phyloP scores from a whole-genome alignment of 2,797 vertebrate genomes.

The Fistularia commersonii region DNA sequence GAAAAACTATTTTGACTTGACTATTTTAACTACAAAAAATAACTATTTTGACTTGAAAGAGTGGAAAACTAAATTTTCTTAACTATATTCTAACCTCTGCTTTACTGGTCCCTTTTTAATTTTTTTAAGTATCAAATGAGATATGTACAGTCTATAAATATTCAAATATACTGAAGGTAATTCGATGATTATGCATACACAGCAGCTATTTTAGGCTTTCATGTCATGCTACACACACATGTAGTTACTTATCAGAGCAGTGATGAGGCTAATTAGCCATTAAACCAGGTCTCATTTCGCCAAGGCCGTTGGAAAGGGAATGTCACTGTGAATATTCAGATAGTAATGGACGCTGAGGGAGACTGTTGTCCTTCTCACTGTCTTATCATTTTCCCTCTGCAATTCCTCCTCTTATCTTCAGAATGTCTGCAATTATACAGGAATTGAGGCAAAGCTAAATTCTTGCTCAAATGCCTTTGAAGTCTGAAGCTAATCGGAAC shows the following conservation, averaged over 20 bases:
- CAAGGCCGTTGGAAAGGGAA: constrained; percentile 49
- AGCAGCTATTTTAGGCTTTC: constrained; percentile 14
- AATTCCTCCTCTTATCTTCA: constrained; percentile 31
- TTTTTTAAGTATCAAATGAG: not conserved
- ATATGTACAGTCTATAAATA: constrained; percentile 5
- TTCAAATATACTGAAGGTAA: constrained; percentile 13
- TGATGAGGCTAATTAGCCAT: constrained; percentile 58
- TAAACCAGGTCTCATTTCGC: constrained; percentile 58
- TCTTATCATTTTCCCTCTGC: constrained; percentile 37
- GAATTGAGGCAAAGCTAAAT: constrained; percentile 9
- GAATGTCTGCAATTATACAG: constrained; percentile 8
- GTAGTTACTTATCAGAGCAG: constrained; percentile 38
- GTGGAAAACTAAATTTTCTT: no score
- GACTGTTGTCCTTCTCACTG: constrained; percentile 11
- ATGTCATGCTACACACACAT: constrained; percentile 10
- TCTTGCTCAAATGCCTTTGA: constrained; percentile 9
- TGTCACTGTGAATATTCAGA: constrained; percentile 41
- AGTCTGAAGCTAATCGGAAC: constrained; percentile 35
- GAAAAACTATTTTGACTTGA: no score
- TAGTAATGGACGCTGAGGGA: constrained; percentile 41
- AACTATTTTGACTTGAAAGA: no score
- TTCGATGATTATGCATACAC: constrained; percentile 14
- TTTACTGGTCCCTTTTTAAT: no score
- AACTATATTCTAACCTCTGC: no score
- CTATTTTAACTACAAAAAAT: no score